Conservation (phyloP, 2,113 vertebrate genomes). For the Orycteropus afer region DNA sequence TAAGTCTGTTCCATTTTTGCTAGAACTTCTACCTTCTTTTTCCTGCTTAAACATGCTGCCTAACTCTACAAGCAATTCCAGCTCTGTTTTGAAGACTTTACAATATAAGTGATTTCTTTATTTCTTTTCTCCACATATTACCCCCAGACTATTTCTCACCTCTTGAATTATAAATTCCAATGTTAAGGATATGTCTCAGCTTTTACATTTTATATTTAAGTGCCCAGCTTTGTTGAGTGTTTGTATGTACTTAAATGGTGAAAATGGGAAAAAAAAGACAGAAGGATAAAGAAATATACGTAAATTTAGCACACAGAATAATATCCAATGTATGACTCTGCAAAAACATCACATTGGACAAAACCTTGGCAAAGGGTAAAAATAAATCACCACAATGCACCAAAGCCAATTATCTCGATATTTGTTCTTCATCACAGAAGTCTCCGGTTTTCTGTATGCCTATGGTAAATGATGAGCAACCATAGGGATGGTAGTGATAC, state of each 20-base stretch:
- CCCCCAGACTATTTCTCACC: neutral
- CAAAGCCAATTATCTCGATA: neutral
- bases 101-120: neutral
- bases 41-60: neutral
- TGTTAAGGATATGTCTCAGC: neutral
- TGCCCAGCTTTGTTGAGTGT: neutral
- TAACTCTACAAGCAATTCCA: rapidly evolving
- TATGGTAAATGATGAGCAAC: neutral
- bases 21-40: neutral
- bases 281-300: rapidly evolving
- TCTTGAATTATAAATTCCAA: neutral
- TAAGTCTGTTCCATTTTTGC: neutral
- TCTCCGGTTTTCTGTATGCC: neutral
- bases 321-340: neutral
- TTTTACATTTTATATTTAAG: neutral
- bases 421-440: neutral
- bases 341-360: neutral
- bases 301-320: neutral
- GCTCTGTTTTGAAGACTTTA: neutral
- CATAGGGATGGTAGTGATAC: neutral
- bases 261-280: neutral
- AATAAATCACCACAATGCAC: neutral
- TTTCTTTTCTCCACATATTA: neutral
- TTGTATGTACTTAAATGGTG: neutral
- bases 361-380: neutral